These are phyloP conservation scores for Tokudaia tokunoshimensis DNA, from an alignment of 2,797 vertebrate species.

Conservation along the genomic window DNA sequence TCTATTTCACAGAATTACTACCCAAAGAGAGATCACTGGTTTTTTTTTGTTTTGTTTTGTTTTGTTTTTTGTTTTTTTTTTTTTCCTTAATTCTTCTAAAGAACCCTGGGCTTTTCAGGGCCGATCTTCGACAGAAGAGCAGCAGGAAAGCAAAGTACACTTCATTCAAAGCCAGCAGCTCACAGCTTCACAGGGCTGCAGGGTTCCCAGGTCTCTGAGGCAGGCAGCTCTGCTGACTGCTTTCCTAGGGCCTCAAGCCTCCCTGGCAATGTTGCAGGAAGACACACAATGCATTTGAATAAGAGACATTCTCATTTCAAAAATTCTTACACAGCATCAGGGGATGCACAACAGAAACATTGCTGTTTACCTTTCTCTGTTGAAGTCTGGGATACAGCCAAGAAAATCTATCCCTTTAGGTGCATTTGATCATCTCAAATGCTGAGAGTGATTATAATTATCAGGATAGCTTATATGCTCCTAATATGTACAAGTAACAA, in stretches of 20 bases:
- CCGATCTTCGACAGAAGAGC: conserved; percentile 62
- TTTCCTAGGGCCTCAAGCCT: conserved; percentile 24
- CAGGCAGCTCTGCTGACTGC: not conserved
- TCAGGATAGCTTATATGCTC: conserved; percentile 2
- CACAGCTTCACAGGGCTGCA: conserved; percentile 45
- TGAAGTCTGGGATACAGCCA: not conserved
- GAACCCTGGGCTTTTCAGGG: conserved; percentile 62
- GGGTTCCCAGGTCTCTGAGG: not conserved
- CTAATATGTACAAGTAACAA: not conserved
- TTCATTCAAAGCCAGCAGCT: conserved; percentile 72
- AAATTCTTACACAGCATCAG: not conserved
- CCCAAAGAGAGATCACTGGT: conserved; percentile 73
- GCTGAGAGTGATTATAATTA: not conserved
- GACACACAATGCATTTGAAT: conserved; percentile 47
- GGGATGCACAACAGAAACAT: not conserved
- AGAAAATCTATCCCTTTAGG: not conserved
- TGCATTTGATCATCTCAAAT: not conserved
- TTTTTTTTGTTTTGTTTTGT: too few species aligned
- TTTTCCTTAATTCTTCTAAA: conserved; percentile 73
- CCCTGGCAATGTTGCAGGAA: not conserved
- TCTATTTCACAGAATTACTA: conserved; percentile 71
- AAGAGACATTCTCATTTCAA: conserved; percentile 54
- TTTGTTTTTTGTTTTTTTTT: too few species aligned
- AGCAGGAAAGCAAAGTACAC: conserved; percentile 62
- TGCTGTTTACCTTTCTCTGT: not conserved